Base-by-base conservation (phyloP, 2,888 invertebrate genomes). In the Melanostoma mellinum region DNA sequence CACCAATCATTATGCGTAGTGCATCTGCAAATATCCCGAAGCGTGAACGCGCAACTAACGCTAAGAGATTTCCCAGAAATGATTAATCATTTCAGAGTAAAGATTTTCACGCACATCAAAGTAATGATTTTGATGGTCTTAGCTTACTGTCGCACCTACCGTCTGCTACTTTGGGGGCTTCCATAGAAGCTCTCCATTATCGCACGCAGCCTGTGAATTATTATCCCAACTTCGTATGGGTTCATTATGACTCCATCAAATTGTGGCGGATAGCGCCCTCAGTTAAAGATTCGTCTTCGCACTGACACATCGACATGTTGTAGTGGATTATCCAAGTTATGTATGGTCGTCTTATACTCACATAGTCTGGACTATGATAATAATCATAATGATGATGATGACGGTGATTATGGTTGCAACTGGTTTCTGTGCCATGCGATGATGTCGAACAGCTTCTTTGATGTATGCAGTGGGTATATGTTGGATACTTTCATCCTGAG, bases 241-340 rank as follows among this genome's bases (percentile, higher is more conserved):
- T 84, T 68, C 79, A 84, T 84, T 84, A 84, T 84, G 84, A 75
- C 84, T 84, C 84, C 84, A 79, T 79, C 79, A 84, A 79, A 79
- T 74, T 42, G 79, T 67, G 20, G 74, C 74, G 71, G 79, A 79
- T 71, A 84, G 84, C 44, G 79, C 84, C 84, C 56, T 84, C 74
- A 79, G 79, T 67, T 69, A 84, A 63, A 60, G 79, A 42, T 50
- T 42, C 61, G 6, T 40, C 35, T 53, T n/a, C 56, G 20, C 20
- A 53, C 73, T 69, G 68, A 77, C 73, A 82, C 82, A 61, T 52
- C 9, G 44, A 55, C 50, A 38, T 36, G 56, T 46, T 46, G 61
- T 6, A 20, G 48, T 61, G 60, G 36, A 53, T 38, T 61, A 35
- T 52, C 20, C 3, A 20, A n/a, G 48, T 3, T 56, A 35, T 58